Evolutionary conservation across 2,888 invertebrate genomes (phyloP).

Genomic region (Agriopis leucophaearia): DNA sequence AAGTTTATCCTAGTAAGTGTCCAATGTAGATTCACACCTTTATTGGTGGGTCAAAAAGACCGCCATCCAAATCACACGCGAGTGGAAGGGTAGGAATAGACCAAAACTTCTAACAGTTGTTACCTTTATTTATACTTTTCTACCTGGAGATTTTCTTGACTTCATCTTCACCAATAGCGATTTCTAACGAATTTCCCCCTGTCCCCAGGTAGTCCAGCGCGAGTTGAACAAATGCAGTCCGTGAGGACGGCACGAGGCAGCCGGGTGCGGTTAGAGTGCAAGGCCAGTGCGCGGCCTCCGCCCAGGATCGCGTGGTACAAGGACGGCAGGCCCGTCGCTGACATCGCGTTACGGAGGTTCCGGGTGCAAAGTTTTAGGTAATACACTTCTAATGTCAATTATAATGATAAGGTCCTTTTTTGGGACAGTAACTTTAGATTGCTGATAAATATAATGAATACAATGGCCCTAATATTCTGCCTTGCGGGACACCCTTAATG

Average conservation of each 20-base stretch:
- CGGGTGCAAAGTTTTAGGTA: slow-evolving; percentile 89
- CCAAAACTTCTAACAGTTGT: too few relatives aligned
- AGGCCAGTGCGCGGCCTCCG: slow-evolving; percentile 91
- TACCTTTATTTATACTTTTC: too few relatives aligned
- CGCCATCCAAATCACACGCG: too few relatives aligned
- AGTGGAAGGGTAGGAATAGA: too few relatives aligned
- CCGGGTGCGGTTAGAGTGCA: slow-evolving; percentile 90
- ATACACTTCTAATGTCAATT: slow-evolving; percentile 37
- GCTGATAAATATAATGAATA: neutral
- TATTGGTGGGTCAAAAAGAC: too few relatives aligned
- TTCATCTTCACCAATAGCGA: neutral
- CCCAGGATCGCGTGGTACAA: slow-evolving; percentile 94
- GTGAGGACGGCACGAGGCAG: slow-evolving; percentile 79
- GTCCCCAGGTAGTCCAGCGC: slow-evolving; percentile 76
- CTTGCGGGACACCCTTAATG: too few relatives aligned
- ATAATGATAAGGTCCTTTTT: too few relatives aligned
- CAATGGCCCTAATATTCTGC: neutral
- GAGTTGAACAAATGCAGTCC: slow-evolving; percentile 76
- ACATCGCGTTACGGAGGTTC: slow-evolving; percentile 86
- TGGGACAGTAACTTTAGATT: too few relatives aligned
- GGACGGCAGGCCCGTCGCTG: slow-evolving; percentile 88
- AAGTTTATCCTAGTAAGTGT: too few relatives aligned
- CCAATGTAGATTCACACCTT: too few relatives aligned
- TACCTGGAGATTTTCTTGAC: neutral
- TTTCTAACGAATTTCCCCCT: slow-evolving; percentile 24